Percentiles rank a stretch among this genome's conserved stretches.
Evolutionary conservation across 1,140 invertebrate genomes (phyloP).

Genomic region (Meteorus sp.): DNA sequence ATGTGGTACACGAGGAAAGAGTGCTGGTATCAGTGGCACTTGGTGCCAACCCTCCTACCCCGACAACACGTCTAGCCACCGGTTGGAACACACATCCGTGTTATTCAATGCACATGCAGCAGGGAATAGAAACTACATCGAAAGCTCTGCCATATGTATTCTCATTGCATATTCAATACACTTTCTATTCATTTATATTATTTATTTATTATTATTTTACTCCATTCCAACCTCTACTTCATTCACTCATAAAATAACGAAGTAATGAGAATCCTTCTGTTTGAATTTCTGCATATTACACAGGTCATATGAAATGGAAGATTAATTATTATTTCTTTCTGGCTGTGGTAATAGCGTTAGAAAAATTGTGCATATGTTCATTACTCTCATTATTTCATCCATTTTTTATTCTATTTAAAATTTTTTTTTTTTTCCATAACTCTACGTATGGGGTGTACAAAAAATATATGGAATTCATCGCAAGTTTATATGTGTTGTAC

Average conservation of each 20-base stretch:
- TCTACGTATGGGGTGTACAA: too few relatives aligned
- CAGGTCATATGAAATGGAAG: too few relatives aligned
- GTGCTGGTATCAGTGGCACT: too few relatives aligned
- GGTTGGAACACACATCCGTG: constrained; percentile 2
- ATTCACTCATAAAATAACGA: too few relatives aligned
- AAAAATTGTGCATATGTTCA: too few relatives aligned
- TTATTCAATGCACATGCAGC: constrained; percentile 1
- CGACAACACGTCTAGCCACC: constrained; percentile 7
- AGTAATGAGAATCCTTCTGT: too few relatives aligned
- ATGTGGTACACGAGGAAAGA: not conserved
- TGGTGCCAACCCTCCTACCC: not conserved
- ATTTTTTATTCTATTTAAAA: not conserved
- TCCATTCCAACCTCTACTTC: too few relatives aligned
- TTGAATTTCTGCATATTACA: too few relatives aligned
- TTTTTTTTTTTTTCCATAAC: constrained; percentile 3
- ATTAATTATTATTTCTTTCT: too few relatives aligned
- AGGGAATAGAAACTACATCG: not conserved
- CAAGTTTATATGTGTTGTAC: not conserved
- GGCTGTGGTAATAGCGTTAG: too few relatives aligned
- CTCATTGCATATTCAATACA: constrained; percentile 15
- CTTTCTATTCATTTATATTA: not conserved
- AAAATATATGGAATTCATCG: not conserved
- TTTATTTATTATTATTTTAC: not conserved
- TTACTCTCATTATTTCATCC: too few relatives aligned
- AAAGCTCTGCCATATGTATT: constrained; percentile 1